Evolutionary conservation across 2,797 vertebrate species (phyloP).

Genomic region (Ispidina picta): DNA sequence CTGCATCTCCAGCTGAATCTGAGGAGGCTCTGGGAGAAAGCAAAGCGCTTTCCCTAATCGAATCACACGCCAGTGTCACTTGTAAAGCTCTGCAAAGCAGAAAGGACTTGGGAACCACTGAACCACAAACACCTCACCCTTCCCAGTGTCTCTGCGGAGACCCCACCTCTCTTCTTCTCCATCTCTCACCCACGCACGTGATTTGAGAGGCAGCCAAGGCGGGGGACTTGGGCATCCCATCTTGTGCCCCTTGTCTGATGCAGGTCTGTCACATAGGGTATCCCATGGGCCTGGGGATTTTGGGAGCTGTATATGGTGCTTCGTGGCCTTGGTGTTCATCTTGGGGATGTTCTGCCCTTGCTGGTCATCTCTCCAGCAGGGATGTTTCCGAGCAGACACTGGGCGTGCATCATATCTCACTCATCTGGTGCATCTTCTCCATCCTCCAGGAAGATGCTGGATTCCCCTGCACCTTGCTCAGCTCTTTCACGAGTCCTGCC

Average conservation of each 20-base stretch:
- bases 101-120: constrained; percentile 49
- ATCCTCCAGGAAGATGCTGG: neutral
- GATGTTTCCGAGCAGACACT: neutral
- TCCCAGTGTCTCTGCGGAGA: fast-evolving
- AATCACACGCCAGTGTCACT: constrained; percentile 64
- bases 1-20: neutral
- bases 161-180: neutral
- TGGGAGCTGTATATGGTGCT: neutral
- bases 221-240: neutral
- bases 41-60: constrained; percentile 47
- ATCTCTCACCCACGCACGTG: fast-evolving
- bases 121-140: constrained; percentile 24
- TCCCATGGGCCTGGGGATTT: neutral
- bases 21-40: constrained; percentile 20
- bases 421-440: neutral
- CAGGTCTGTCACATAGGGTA: too few relatives aligned
- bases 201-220: neutral
- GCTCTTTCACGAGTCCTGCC: neutral
- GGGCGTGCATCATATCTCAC: fast-evolving
- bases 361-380: neutral
- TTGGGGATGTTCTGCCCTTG: neutral
- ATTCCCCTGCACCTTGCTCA: neutral
- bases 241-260: neutral
- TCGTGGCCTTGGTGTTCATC: neutral
- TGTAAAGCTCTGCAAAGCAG: constrained; percentile 62